Base-by-base conservation (phyloP, 2,888 invertebrate genomes). In the Pammene fasciana region DNA sequence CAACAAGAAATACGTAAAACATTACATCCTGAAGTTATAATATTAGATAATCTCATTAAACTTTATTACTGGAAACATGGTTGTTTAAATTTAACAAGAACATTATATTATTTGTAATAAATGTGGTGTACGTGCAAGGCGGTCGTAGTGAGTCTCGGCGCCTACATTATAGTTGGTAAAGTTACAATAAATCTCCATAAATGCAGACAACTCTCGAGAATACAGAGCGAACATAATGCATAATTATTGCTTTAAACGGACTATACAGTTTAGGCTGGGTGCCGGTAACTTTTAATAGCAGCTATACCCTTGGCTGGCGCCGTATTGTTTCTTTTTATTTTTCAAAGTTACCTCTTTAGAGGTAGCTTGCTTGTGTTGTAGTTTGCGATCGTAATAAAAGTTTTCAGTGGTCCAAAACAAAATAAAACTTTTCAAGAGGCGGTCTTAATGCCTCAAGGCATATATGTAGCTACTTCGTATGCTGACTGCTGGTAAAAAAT, bases 141-240 rank as follows among this genome's bases (percentile, higher is more conserved):
- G 74, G 72, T 57, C 67, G 71, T 62, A 62, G 75, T 74, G 65
- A 70, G 70, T 48, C 68, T 68, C 70, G 70, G 70, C 54, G 70
- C 70, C 70, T 70, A 79, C 79, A 81, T 80, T 77, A 81, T 70
- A 83, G 78, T 84, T 81, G 76, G 77, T 77, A 68, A 77, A 84
- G 78, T 82, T 79, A 81, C 78, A 75, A 82, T 86, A 83, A 82
- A 85, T 86, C 83, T 84, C 80, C 83, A 85, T 86, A 83, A 85
- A 84, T 78, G 84, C 81, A 82, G 80, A 82, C 82, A 82, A 81
- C 83, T 80, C 76, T 72, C 65, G 75, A 78, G 77, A 77, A 79
- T 71, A 75, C 76, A 71, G 75, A 60, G 74, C 75, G 78, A 81
- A 75, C 76, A 79, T 84, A 84, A 86, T 85, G 82, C 79, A 86